Conservation (phyloP, 1,140 invertebrate species). For the Tetragnatha versicolor region DNA sequence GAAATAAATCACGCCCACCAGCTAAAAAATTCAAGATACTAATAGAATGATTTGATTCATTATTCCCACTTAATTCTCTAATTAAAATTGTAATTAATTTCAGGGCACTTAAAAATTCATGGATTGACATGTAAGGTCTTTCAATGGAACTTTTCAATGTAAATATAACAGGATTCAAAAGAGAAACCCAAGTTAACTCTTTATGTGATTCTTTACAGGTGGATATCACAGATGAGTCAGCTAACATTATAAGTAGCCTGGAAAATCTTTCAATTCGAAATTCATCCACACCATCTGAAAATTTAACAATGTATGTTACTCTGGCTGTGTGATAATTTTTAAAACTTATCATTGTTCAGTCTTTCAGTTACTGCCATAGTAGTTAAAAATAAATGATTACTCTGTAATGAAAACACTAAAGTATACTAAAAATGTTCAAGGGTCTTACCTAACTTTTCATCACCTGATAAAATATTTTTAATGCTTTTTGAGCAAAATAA, state of each 20-base stretch:
- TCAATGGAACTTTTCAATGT: background rate
- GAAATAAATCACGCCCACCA: slow-evolving; percentile 1
- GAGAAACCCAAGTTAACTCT: background rate
- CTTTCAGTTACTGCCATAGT: no score
- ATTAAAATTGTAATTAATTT: slow-evolving; percentile 13
- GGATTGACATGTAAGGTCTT: slow-evolving; percentile 23
- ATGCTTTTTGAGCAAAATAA: slow-evolving; percentile 2
- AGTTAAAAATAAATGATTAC: background rate
- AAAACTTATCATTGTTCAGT: no score
- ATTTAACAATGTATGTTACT: no score
- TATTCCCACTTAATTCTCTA: slow-evolving; percentile 3
- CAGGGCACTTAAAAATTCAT: slow-evolving; percentile 8
- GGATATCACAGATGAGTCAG: slow-evolving; percentile 5
- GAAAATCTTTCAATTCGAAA: background rate
- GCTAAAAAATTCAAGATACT: background rate
- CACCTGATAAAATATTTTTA: background rate
- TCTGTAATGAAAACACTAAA: background rate
- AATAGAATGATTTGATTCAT: background rate
- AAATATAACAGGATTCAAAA: slow-evolving; percentile 10
- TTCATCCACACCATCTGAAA: background rate
- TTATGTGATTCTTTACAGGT: background rate
- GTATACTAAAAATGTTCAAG: background rate
- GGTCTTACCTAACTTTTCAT: background rate
- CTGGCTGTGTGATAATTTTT: no score
- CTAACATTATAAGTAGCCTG: background rate